Percentiles rank a stretch among this genome's conserved stretches.
Conservation (phyloP, 2,113 vertebrate genomes). For the Eptesicus fuscus region DNA sequence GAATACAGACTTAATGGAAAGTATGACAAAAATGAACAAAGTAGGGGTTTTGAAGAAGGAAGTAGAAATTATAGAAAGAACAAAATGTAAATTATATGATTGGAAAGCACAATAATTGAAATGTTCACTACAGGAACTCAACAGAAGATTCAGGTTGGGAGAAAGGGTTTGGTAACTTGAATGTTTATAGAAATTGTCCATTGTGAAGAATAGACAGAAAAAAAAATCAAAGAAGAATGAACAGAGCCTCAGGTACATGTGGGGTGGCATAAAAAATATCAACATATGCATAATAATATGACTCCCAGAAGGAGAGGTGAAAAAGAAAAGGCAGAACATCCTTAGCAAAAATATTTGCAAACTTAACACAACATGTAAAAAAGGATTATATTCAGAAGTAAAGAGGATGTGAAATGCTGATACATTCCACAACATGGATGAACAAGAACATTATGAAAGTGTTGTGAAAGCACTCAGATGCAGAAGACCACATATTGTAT, state of each 20-base stretch:
- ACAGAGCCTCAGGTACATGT: background rate
- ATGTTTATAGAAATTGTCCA: background rate
- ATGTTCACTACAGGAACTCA: background rate
- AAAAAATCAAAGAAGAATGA: background rate
- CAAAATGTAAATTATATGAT: background rate
- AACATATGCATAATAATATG: background rate
- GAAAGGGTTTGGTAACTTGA: background rate
- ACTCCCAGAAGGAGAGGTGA: background rate
- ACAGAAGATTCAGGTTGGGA: background rate
- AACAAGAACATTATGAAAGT: background rate
- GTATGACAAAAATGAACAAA: conserved; percentile 13
- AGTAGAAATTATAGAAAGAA: conserved; percentile 16
- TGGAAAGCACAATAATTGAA: conserved; percentile 3
- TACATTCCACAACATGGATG: background rate
- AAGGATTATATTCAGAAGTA: background rate
- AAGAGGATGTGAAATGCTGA: background rate
- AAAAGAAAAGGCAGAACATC: background rate
- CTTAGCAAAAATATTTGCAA: background rate
- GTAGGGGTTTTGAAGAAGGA: background rate
- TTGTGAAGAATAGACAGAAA: background rate
- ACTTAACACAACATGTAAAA: background rate
- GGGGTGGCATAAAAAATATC: background rate
- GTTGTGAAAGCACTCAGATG: background rate
- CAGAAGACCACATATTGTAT: background rate
- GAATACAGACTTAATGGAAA: background rate